These are phyloP conservation scores for Acropora yongei DNA, from an alignment of 64 coral and sea anemone genomes.

Conservation along the genomic window DNA sequence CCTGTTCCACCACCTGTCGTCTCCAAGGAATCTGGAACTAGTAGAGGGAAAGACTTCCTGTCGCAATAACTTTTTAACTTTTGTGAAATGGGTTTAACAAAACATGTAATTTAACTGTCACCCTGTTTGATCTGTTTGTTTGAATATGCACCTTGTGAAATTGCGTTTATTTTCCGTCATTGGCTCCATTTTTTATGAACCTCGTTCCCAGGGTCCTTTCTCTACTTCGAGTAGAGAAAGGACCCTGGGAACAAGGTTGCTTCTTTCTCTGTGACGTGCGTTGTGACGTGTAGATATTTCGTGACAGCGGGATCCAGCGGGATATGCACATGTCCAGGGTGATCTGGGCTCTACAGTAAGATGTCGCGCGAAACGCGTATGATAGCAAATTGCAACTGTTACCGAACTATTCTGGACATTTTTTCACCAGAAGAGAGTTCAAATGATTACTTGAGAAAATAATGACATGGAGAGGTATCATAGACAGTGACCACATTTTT, in stretches of 20 bases:
- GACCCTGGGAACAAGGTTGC: too few relatives aligned
- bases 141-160: too few relatives aligned
- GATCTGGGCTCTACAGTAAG: not conserved
- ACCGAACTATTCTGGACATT: too few relatives aligned
- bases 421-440: too few relatives aligned
- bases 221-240: too few relatives aligned
- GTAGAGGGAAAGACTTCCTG: constrained; percentile 6
- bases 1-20: constrained; percentile 37
- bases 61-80: not conserved
- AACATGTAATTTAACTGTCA: not conserved
- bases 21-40: constrained; percentile 20
- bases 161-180: too few relatives aligned
- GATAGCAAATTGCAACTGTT: too few relatives aligned
- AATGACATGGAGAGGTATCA: constrained; percentile 38
- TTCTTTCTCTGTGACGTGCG: too few relatives aligned
- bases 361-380: not conserved
- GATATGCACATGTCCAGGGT: not conserved
- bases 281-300: not conserved
- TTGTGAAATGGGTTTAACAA: not conserved
- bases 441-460: constrained; percentile 16
- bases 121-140: too few relatives aligned
- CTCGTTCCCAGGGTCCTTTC: too few relatives aligned
- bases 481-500: not conserved
- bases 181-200: too few relatives aligned
- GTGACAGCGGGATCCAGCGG: not conserved